These are phyloP conservation scores for Odiellus spinosus DNA, from an alignment of 2,888 invertebrate species.

Conservation along the genomic window DNA sequence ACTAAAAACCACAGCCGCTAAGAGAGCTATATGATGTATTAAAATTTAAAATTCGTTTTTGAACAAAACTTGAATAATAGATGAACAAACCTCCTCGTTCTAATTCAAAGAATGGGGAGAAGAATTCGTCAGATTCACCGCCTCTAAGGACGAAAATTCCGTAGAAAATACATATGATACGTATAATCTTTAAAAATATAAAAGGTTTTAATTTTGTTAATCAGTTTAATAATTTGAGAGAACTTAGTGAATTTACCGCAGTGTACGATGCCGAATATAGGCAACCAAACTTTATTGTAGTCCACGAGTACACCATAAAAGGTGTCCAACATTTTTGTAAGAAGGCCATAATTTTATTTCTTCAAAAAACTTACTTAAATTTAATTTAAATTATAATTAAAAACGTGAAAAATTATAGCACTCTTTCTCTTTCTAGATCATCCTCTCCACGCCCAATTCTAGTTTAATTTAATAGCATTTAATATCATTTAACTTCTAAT, in stretches of 20 bases:
- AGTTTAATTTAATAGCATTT: too few species aligned
- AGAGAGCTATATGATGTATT: constrained; percentile 10
- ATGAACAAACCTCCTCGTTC: constrained; percentile 5
- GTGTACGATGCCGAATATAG: constrained; percentile 55
- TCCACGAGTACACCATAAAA: constrained; percentile 17
- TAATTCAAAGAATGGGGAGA: constrained; percentile 67
- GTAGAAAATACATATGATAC: constrained; percentile 54
- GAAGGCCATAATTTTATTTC: too few species aligned
- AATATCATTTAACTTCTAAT: too few species aligned
- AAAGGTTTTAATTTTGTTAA: too few species aligned
- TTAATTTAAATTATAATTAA: too few species aligned
- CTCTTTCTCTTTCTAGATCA: too few species aligned
- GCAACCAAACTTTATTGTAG: constrained; percentile 13
- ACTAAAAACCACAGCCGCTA: constrained; percentile 9
- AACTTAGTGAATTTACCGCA: too few species aligned
- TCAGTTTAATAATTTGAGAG: too few species aligned
- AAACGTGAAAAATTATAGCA: too few species aligned
- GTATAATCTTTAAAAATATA: constrained; percentile 38
- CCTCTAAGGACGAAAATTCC: constrained; percentile 61
- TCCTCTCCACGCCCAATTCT: too few species aligned
- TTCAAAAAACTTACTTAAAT: too few species aligned
- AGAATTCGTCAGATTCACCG: constrained; percentile 76
- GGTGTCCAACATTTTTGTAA: constrained; percentile 16
- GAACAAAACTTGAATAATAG: too few species aligned
- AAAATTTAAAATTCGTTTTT: background rate